phyloP scores from a whole-genome alignment of 2,888 invertebrate species.

The Synanthedon formicaeformis region DNA sequence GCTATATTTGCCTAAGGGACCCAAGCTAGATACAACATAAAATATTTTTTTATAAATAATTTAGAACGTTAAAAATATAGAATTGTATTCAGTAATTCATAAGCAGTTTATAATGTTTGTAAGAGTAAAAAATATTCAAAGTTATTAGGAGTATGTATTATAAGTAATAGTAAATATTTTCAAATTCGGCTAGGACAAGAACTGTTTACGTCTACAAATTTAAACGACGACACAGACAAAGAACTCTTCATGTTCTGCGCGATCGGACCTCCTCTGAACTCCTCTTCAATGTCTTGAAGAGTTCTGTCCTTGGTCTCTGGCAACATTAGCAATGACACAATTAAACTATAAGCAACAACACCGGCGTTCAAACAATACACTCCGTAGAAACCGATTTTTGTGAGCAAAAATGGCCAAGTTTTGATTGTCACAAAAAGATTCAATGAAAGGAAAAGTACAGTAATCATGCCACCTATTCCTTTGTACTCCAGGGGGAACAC shows the following conservation, averaged over 20 bases:
- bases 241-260: neutral
- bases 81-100: too few relatives aligned
- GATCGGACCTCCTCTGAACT: constrained; percentile 9
- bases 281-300: constrained; percentile 13
- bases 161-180: too few relatives aligned
- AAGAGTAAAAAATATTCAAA: too few relatives aligned
- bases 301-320: constrained; percentile 15
- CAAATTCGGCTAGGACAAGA: neutral
- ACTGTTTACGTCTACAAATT: neutral
- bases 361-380: constrained; percentile 10
- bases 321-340: constrained; percentile 5
- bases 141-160: too few relatives aligned
- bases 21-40: too few relatives aligned
- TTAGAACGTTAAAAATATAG: too few relatives aligned
- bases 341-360: constrained; percentile 8
- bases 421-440: constrained; percentile 20
- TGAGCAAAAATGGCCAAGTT: constrained; percentile 16
- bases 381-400: constrained; percentile 16
- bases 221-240: neutral
- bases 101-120: too few relatives aligned
- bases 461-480: constrained; percentile 23
- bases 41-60: too few relatives aligned
- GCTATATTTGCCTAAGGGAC: too few relatives aligned
- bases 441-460: constrained; percentile 19
- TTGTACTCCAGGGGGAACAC: constrained; percentile 17